Evolutionary conservation across 2,113 vertebrate genomes (phyloP), one percentile per base, ranked within the genome.

Genomic region (Leptobrachium ailaonicum): DNA sequence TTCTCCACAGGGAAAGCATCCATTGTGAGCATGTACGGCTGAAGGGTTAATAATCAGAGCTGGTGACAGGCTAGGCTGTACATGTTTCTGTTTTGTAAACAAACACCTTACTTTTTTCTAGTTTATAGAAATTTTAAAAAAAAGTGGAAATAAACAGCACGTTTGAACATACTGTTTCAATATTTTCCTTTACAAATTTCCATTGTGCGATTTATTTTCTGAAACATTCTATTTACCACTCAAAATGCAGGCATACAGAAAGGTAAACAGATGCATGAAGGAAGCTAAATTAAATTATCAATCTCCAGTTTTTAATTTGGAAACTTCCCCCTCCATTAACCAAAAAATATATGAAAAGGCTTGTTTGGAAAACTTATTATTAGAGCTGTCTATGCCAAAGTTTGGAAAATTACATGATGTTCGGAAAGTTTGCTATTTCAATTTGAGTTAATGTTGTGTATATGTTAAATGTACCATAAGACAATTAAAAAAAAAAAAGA

Each of bases 401-500:
- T 60, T 7, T 60, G 11, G 56, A 14, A 14, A 60, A 60, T 11
- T 14, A 60, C 56, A 2, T 60, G 10, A 60, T 60, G 13, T 10
- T 58, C 56, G 13, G 6, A 44, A 44, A 11, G 41, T 69, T 69
- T 4, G 13, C 32, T 71, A 71, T 6, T 71, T 71, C 14, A n/a
- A 47, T 45, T 70, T 70, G 9, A 47, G 68, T n/a, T n/a, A 71
- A 45, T 71, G 44, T 50, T 47, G 14, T 71, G 68, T n/a, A 1
- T n/a, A 43, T 50, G 45, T 50, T 50, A 50, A 6, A 71, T 71
- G 44, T 40, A 71, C n/a, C 66, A 69, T 43, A 69, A 43, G 66
- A 71, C 1, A 50, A 50, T 14, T 6, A 45, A 14, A 50, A 50
- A 45, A 71, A 43, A 69, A 1, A 54, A 54, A 60, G 13, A 60